A percentile compares a stretch with the other conserved stretches of the same genome.
Evolutionary conservation across 2,113 vertebrate species (phyloP).

Genomic region (Gambusia affinis): DNA sequence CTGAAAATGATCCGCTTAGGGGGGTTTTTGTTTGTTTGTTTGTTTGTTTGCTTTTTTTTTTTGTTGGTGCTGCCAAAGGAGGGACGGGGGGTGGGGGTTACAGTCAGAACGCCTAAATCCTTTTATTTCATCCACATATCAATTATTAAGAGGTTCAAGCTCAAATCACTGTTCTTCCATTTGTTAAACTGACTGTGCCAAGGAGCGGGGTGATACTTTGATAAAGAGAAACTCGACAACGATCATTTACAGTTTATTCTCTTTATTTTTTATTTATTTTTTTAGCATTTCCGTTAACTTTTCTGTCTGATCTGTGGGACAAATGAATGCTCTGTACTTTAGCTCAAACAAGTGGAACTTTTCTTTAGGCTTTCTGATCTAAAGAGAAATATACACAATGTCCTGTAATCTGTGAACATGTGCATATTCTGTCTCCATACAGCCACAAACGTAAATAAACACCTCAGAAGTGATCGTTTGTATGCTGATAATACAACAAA

Average conservation of each 20-base stretch:
- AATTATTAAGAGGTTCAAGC: conserved; percentile 28
- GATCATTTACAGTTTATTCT: conserved; percentile 7
- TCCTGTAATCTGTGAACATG: too few species aligned
- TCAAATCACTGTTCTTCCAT: conserved; percentile 11
- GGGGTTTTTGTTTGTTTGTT: neutral
- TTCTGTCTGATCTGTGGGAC: neutral
- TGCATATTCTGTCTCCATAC: too few species aligned
- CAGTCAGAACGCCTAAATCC: conserved; percentile 27
- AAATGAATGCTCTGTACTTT: neutral
- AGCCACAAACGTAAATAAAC: too few species aligned
- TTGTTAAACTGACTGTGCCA: conserved; percentile 6
- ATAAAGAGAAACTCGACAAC: conserved; percentile 2
- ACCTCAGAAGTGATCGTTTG: too few species aligned
- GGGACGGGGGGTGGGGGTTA: conserved; percentile 10
- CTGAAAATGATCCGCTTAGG: conserved; percentile 50
- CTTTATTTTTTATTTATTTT: neutral
- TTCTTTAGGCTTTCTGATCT: neutral
- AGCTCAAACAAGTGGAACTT: neutral
- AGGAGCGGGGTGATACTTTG: conserved; percentile 13
- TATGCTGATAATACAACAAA: too few species aligned
- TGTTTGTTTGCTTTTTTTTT: neutral
- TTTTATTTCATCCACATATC: conserved; percentile 18
- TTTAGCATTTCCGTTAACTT: neutral
- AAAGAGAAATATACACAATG: neutral
- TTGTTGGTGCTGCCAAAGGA: conserved; percentile 26